Evolutionary conservation across 2,797 vertebrate species (phyloP).

Genomic region (Meda fulgida): DNA sequence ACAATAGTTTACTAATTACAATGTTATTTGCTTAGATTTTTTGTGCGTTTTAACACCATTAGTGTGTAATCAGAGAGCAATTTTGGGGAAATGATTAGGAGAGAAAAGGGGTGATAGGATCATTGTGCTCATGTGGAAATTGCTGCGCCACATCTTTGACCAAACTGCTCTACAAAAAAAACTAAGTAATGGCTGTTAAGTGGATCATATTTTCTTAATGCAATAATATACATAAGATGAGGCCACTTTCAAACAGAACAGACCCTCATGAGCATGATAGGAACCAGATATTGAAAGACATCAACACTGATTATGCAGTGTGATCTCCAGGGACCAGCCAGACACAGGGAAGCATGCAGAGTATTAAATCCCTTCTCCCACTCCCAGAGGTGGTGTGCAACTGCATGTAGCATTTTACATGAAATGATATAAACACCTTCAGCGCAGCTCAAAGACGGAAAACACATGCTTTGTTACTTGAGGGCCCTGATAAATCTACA

Average conservation of each 20-base stretch:
- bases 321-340: not conserved
- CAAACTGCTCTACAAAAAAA: not conserved
- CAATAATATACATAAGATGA: not conserved
- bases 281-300: conserved; percentile 8
- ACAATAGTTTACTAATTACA: not conserved
- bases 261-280: not conserved
- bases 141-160: not conserved
- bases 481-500: not conserved
- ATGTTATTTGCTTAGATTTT: not conserved
- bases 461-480: conserved; percentile 5
- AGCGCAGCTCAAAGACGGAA: not conserved
- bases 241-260: not conserved
- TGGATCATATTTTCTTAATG: not conserved
- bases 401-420: conserved; percentile 11
- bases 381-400: not conserved
- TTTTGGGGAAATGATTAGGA: not conserved
- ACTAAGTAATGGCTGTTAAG: not conserved
- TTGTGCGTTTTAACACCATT: not conserved
- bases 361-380: conserved; percentile 22
- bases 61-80: not conserved
- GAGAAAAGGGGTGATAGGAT: not conserved
- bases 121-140: not conserved
- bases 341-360: not conserved
- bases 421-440: not conserved
- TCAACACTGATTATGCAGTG: conserved; percentile 17